These are phyloP conservation scores for Oscarella lobularis DNA, from an alignment of 37 sponge, comb jelly and placozoan genomes.

Conservation along the genomic window DNA sequence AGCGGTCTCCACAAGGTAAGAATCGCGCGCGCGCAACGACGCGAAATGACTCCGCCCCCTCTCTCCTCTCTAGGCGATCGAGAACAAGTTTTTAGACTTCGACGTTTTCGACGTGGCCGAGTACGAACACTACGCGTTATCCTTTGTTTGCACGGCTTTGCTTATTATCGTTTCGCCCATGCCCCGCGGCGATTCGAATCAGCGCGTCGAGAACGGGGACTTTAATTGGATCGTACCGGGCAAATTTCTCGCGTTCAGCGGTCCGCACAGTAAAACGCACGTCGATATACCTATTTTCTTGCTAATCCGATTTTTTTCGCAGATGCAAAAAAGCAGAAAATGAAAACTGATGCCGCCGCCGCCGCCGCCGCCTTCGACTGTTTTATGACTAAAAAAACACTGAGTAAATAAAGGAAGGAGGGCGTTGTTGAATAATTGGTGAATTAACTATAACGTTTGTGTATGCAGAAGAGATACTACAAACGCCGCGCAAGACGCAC, in stretches of 20 bases:
- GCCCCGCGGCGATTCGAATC: neutral
- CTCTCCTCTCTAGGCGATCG: conserved; percentile 41
- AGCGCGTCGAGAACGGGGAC: conserved; percentile 97
- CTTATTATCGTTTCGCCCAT: neutral
- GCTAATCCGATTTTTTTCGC: too few relatives aligned
- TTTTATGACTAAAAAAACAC: too few relatives aligned
- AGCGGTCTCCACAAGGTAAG: conserved; percentile 70
- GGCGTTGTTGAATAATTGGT: too few relatives aligned
- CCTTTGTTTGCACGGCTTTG: neutral
- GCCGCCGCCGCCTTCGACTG: too few relatives aligned
- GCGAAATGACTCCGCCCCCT: too few relatives aligned
- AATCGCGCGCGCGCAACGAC: too few relatives aligned
- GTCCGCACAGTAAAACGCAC: conserved; percentile 84
- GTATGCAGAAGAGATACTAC: too few relatives aligned
- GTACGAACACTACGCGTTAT: conserved; percentile 65
- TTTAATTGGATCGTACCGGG: conserved; percentile 99
- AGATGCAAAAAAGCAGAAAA: too few relatives aligned
- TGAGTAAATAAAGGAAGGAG: too few relatives aligned
- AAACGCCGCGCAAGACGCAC: too few relatives aligned
- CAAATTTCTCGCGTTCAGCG: conserved; percentile 92
- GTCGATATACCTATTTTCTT: too few relatives aligned
- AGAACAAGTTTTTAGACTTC: conserved; percentile 62
- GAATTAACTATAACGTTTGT: conserved; percentile 8
- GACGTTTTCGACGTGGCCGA: conserved; percentile 74
- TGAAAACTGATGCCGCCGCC: too few relatives aligned